Percentiles rank a stretch among this genome's conserved stretches.
Evolutionary conservation across 2,113 vertebrate genomes (phyloP).

Genomic region (Macroglossus sobrinus): DNA sequence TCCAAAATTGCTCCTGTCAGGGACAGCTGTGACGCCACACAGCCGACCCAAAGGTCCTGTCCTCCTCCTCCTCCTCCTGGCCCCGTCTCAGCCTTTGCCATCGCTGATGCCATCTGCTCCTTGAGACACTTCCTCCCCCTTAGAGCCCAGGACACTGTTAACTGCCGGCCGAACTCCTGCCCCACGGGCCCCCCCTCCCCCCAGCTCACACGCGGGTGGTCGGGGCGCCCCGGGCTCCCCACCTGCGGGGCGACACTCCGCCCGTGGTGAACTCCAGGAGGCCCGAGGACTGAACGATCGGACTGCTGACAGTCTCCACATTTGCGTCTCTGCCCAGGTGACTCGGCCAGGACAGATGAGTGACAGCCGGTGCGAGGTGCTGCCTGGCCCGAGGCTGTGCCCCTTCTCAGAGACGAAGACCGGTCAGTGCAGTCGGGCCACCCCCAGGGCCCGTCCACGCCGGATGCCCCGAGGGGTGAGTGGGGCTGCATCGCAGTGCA

Average conservation of each 20-base stretch:
- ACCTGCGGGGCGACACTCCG: neutral
- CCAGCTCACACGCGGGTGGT: too few relatives aligned
- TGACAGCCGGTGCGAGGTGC: neutral
- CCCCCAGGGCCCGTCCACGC: too few relatives aligned
- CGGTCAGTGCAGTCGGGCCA: neutral
- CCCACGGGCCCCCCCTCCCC: neutral
- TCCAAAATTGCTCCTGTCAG: neutral
- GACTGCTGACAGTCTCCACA: neutral
- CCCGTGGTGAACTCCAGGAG: neutral
- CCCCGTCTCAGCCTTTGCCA: too few relatives aligned
- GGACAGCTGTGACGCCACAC: neutral
- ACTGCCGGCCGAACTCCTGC: neutral
- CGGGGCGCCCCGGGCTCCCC: neutral
- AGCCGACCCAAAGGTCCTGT: too few relatives aligned
- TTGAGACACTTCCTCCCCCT: neutral
- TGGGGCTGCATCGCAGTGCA: neutral
- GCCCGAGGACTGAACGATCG: neutral
- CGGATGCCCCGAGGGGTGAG: accelerated
- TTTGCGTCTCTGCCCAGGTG: neutral
- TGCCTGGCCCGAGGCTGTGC: accelerated
- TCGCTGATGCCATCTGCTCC: neutral
- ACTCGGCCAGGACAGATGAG: neutral
- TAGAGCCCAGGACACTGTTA: neutral
- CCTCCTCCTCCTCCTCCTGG: accelerated
- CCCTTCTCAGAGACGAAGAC: neutral